phyloP scores from a whole-genome alignment of 1,140 invertebrate species.

The Drosophila bocqueti region DNA sequence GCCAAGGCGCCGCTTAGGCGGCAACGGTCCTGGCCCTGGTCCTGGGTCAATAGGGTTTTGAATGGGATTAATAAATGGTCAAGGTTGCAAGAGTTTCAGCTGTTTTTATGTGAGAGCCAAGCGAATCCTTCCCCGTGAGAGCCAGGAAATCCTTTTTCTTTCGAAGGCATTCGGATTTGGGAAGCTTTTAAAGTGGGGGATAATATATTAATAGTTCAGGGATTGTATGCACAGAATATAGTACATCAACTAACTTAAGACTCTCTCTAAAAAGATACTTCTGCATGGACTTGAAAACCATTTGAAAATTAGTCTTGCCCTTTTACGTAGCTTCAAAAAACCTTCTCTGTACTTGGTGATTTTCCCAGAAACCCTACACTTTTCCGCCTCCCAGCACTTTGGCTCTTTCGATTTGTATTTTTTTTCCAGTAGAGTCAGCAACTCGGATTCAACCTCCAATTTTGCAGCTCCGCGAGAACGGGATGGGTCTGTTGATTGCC shows the following conservation, averaged over 20 bases:
- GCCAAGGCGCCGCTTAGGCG: conserved; percentile 67
- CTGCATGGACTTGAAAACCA: background rate
- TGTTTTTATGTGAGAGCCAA: background rate
- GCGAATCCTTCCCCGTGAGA: no score
- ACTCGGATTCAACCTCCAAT: conserved; percentile 26
- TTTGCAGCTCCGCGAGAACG: conserved; percentile 15
- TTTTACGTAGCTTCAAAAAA: no score
- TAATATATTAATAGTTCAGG: background rate
- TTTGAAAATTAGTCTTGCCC: background rate
- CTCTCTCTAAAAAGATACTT: background rate
- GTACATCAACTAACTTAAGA: no score
- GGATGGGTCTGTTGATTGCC: conserved; percentile 15
- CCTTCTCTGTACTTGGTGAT: background rate
- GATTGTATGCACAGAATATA: no score
- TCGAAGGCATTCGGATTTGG: background rate
- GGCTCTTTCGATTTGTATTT: conserved; percentile 2
- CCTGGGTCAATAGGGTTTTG: conserved; percentile 4
- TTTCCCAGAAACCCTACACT: conserved; percentile 15
- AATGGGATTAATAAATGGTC: conserved; percentile 7
- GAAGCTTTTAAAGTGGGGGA: background rate
- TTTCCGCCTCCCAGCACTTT: conserved; percentile 14
- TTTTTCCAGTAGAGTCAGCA: conserved; percentile 17
- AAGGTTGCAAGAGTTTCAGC: background rate
- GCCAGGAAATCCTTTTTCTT: background rate
- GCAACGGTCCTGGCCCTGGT: background rate